These are phyloP conservation scores for Heliconius congener DNA, from an alignment of 1,140 invertebrate genomes.

Conservation along the genomic window DNA sequence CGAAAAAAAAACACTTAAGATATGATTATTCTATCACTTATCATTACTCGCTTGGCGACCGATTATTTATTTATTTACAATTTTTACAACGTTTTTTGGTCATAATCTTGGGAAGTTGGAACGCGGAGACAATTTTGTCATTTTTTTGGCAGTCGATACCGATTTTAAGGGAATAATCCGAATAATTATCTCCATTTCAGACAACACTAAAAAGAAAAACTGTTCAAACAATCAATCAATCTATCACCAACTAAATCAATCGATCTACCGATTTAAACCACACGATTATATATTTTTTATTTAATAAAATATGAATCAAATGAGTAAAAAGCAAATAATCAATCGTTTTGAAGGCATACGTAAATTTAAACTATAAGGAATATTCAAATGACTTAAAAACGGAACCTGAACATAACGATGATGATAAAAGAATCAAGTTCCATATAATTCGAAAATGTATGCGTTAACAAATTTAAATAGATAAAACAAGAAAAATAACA, in stretches of 20 bases:
- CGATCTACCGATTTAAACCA: background rate
- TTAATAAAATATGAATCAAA: background rate
- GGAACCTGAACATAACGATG: no score
- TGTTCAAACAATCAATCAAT: background rate
- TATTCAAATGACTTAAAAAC: background rate
- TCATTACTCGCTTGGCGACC: conserved; percentile 24
- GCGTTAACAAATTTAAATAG: background rate
- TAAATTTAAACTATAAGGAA: background rate
- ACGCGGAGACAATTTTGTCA: conserved; percentile 45
- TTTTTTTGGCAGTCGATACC: conserved; percentile 40
- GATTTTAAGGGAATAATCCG: conserved; percentile 26
- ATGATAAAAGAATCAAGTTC: no score
- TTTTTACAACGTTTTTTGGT: conserved; percentile 65
- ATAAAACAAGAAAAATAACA: background rate
- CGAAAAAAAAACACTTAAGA: conserved; percentile 70
- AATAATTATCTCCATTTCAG: conserved; percentile 3
- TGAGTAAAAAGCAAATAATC: background rate
- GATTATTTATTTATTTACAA: conserved; percentile 50
- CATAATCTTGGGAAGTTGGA: conserved; percentile 64
- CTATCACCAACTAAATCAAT: background rate
- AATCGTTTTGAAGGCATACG: background rate
- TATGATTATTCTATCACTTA: conserved; percentile 74
- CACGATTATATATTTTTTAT: background rate
- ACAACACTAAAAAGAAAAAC: background rate
- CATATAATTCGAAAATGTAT: no score